Percentiles rank a stretch among this genome's conserved stretches.
Conservation (phyloP, 2,797 vertebrate species). For the Enteromius trimaculatus region DNA sequence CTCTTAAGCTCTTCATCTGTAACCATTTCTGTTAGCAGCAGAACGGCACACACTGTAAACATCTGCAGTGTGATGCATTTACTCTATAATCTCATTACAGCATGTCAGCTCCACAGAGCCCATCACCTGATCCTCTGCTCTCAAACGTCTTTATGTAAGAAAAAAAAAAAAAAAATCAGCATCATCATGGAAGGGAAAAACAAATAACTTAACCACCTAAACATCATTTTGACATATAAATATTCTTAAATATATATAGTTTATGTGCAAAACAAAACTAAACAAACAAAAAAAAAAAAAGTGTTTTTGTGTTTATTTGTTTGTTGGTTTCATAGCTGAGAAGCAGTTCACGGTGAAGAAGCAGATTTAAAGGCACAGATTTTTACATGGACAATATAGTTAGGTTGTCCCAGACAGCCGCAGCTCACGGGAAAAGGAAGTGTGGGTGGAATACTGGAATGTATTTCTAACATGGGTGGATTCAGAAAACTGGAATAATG, state of each 20-base stretch:
- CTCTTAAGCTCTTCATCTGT: slow-evolving; percentile 23
- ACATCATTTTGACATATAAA: slow-evolving; percentile 37
- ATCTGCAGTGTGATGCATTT: slow-evolving; percentile 30
- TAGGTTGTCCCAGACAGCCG: slow-evolving; percentile 11
- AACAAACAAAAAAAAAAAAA: not conserved
- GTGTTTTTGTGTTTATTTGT: not conserved
- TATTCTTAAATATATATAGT: slow-evolving; percentile 19
- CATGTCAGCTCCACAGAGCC: slow-evolving; percentile 43
- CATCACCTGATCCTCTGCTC: slow-evolving; percentile 27
- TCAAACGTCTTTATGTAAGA: not conserved
- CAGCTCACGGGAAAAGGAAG: slow-evolving; percentile 47
- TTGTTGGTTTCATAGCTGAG: slow-evolving; percentile 21
- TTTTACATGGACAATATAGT: slow-evolving; percentile 25
- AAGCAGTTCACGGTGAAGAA: slow-evolving; percentile 29
- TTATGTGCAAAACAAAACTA: slow-evolving; percentile 30
- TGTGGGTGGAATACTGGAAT: slow-evolving; percentile 55
- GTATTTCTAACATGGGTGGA: slow-evolving; percentile 44
- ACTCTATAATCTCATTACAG: slow-evolving; percentile 49
- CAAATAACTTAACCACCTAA: not conserved
- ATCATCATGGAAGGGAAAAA: not conserved
- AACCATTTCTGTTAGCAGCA: slow-evolving; percentile 22
- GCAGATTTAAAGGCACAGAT: slow-evolving; percentile 50
- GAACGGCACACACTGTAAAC: not conserved
- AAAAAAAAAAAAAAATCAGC: not conserved
- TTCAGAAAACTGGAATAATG: slow-evolving; percentile 40